Evolutionary conservation across 2,113 vertebrate species (phyloP), one percentile per base, ranked within the genome.

Genomic region (Rhipidura dahli): DNA sequence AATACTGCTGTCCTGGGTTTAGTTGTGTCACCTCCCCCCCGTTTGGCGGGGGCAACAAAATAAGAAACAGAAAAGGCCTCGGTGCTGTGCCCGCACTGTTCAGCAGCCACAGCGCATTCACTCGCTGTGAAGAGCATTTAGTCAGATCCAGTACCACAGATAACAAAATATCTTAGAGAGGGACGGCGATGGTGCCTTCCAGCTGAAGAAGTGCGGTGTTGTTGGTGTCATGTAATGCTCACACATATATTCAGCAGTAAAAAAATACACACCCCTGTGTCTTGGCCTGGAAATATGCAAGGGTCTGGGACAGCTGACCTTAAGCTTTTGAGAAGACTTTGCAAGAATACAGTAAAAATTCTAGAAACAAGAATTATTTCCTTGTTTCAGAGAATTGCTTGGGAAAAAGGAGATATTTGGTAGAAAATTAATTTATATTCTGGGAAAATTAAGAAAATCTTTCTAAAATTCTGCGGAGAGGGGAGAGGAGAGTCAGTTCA

Each of bases 1-100:
- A 28, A 3, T 4, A 0, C 11, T 9, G 9, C 64, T n/a, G 44
- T 15, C 44, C 4, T 28, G 28, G 21, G 23, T 45, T 31, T 18
- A 2, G 13, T 4, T 8, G 11, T 13, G 28, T 20, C 53, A 12
- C 31, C 9, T 44, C 27, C n/a, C 21, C 1, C 2, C 6, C 9
- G 2, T 15, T 7, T 3, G 2, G 49, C 37, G 14, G 51, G 15
- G n/a, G 8, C 10, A 18, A 0, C 20, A 24, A n/a, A 18, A 27
- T 7, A 10, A 8, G 64, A 9, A 47, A 20, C 8, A 8, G 51
- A 17, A 60, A 15, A 33, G 51, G 42, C 35, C 66, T 21, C 0
- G 2, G 3, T 44, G 56, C 60, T 14, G 27, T 8, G 20, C 4
- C 1, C 4, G 1, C 4, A 0, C 42, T 3, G 17, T 6, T 61